A percentile compares a stretch with the other conserved stretches of the same genome.
Conservation (phyloP, 1,140 invertebrate genomes). For the Apocrypta bakeri region DNA sequence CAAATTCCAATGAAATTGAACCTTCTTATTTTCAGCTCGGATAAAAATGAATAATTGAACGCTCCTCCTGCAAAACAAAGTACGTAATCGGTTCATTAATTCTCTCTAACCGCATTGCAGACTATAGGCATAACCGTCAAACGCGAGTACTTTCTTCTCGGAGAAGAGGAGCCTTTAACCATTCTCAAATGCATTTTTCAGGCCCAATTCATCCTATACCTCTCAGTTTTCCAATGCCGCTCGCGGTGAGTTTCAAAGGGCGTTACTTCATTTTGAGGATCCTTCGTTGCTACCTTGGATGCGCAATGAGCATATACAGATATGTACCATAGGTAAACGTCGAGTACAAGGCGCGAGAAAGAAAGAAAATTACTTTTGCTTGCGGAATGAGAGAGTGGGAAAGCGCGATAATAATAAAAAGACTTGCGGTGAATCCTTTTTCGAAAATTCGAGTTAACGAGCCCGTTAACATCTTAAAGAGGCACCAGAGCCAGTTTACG, state of each 20-base stretch:
- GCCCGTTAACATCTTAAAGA: constrained; percentile 36
- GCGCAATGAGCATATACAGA: too few species aligned
- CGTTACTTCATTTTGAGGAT: constrained; percentile 40
- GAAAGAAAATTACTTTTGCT: constrained; percentile 46
- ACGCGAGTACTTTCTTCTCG: neutral
- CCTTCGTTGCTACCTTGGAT: neutral
- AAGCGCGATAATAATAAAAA: constrained; percentile 49
- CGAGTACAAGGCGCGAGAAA: neutral
- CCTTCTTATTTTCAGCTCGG: neutral
- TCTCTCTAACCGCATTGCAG: neutral
- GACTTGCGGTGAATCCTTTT: constrained; percentile 40
- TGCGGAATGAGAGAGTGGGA: constrained; percentile 5
- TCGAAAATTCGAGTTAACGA: constrained; percentile 45
- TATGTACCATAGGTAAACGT: too few species aligned
- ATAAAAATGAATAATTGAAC: neutral
- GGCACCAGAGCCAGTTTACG: constrained; percentile 25
- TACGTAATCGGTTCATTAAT: neutral
- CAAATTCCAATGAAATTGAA: neutral
- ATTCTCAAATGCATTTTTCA: neutral
- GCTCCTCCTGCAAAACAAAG: neutral
- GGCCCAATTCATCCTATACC: neutral
- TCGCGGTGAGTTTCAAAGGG: constrained; percentile 29
- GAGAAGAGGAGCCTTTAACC: neutral
- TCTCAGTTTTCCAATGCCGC: constrained; percentile 4
- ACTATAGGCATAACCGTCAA: neutral